These are phyloP conservation scores for Carollia perspicillata DNA, from an alignment of 2,113 vertebrate genomes.

Conservation along the genomic window DNA sequence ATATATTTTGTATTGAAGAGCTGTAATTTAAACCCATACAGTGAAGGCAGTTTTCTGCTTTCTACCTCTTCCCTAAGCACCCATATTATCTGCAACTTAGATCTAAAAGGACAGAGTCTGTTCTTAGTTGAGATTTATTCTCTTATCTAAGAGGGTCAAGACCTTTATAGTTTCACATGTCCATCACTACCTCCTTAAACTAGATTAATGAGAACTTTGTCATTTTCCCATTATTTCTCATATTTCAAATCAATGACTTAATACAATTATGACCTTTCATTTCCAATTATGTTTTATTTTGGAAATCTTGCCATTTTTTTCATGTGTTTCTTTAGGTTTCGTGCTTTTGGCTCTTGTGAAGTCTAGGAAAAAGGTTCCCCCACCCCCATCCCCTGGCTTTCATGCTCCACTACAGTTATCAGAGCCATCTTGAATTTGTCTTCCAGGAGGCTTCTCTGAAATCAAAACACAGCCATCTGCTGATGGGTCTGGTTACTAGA, in stretches of 20 bases:
- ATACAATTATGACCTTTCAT: neutral
- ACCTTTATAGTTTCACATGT: slow-evolving; percentile 10
- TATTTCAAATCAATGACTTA: slow-evolving; percentile 39
- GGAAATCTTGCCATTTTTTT: slow-evolving; percentile 13
- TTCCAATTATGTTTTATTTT: slow-evolving; percentile 22
- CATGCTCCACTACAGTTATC: neutral
- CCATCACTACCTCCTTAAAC: slow-evolving; percentile 26
- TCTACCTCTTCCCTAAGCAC: neutral
- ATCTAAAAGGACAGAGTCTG: neutral
- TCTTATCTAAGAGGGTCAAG: neutral
- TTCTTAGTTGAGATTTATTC: neutral
- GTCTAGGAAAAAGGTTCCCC: neutral
- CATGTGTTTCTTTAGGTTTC: neutral
- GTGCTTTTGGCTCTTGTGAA: neutral
- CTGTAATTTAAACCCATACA: neutral
- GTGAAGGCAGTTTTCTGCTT: slow-evolving; percentile 41
- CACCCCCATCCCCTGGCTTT: neutral
- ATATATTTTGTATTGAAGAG: slow-evolving; percentile 37
- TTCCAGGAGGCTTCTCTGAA: slow-evolving; percentile 21
- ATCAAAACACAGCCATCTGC: neutral
- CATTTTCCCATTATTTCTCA: slow-evolving; percentile 8
- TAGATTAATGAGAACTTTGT: slow-evolving; percentile 23
- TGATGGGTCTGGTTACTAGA: neutral
- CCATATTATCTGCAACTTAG: slow-evolving; percentile 15
- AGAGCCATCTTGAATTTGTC: slow-evolving; percentile 4